phyloP scores from a whole-genome alignment of 2,113 vertebrate genomes.

The Carlito syrichta region DNA sequence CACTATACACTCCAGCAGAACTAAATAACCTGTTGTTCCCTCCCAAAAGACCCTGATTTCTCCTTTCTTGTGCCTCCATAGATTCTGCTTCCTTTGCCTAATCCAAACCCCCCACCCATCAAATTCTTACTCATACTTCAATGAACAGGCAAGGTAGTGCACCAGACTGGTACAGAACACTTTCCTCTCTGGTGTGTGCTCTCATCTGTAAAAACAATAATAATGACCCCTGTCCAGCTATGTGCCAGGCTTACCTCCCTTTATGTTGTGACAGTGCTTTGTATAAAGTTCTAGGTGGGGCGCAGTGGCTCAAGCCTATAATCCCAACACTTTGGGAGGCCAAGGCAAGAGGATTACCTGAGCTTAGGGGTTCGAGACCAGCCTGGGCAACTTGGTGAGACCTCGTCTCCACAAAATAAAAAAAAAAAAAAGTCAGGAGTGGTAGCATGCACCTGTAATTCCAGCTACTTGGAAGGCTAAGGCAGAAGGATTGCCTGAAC shows the following conservation, averaged over 20 bases:
- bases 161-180: too few species aligned
- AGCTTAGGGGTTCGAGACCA: too few species aligned
- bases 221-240: background rate
- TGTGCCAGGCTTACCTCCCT: background rate
- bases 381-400: too few species aligned
- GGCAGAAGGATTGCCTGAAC: too few species aligned
- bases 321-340: too few species aligned
- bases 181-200: background rate
- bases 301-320: too few species aligned
- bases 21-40: background rate
- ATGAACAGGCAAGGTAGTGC: rapidly evolving
- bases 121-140: background rate
- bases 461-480: too few species aligned
- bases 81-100: background rate
- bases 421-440: too few species aligned
- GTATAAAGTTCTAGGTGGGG: too few species aligned
- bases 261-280: background rate
- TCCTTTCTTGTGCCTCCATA: background rate
- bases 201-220: background rate
- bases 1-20: background rate
- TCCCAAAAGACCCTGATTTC: background rate
- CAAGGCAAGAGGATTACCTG: too few species aligned
- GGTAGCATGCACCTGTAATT: too few species aligned
- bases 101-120: background rate
- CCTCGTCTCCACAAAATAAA: too few species aligned